phyloP scores from a whole-genome alignment of 2,113 vertebrate genomes.

The Hystrix brachyura region DNA sequence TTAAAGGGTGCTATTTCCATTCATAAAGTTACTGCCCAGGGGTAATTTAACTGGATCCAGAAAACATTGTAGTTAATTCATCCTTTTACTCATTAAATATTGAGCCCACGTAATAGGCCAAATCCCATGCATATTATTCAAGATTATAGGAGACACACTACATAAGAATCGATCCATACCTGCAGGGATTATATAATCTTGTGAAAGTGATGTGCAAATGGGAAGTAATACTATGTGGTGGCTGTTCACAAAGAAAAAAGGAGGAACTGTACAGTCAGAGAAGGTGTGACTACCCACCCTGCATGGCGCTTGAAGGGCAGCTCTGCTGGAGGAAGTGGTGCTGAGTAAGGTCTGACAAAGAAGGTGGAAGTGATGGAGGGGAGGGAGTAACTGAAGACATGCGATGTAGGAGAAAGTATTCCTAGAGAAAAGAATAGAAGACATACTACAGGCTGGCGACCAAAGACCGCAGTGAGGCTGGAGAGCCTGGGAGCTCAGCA shows the following conservation, averaged over 20 bases:
- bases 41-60: conserved; percentile 18
- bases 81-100: background rate
- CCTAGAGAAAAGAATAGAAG: background rate
- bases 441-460: rapidly evolving
- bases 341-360: background rate
- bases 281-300: background rate
- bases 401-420: background rate
- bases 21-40: background rate
- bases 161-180: background rate
- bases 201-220: background rate
- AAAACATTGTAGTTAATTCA: background rate
- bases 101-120: background rate
- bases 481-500: background rate
- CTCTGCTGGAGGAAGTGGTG: background rate
- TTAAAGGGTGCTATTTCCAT: background rate
- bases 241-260: background rate
- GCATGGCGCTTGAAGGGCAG: background rate
- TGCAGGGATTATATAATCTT: background rate
- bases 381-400: background rate
- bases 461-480: background rate
- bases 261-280: background rate
- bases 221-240: background rate
- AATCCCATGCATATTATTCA: background rate
- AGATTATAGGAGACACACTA: background rate
- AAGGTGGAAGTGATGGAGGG: background rate